phyloP scores from a whole-genome alignment of 64 coral and sea anemone species.

The Trachythela sp. region DNA sequence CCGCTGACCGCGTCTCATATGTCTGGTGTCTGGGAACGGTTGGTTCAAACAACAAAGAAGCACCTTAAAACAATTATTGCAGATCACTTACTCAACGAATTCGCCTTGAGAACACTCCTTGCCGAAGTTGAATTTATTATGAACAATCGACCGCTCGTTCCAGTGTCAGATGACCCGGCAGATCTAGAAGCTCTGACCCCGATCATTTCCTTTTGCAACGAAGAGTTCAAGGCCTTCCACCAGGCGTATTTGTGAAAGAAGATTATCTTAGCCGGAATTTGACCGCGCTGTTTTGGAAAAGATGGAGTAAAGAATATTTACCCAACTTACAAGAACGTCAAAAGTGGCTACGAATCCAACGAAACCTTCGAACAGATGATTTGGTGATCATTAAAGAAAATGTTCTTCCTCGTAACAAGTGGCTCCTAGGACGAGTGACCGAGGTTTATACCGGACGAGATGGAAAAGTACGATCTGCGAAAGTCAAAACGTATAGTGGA shows the following conservation, averaged over 20 bases:
- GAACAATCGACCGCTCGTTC: slow-evolving; percentile 34
- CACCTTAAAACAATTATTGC: slow-evolving; percentile 41
- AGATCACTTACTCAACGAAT: slow-evolving; percentile 42
- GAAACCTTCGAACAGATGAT: no score
- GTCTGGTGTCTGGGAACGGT: slow-evolving; percentile 63
- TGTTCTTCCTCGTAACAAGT: no score
- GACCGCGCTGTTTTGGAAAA: not conserved
- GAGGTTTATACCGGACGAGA: no score
- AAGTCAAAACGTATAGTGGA: no score
- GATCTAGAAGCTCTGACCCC: slow-evolving; percentile 22
- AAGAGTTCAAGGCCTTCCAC: slow-evolving; percentile 16
- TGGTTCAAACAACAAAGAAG: slow-evolving; percentile 45
- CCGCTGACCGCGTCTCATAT: slow-evolving; percentile 60
- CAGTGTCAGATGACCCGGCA: not conserved
- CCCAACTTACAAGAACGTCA: no score
- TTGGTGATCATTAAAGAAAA: no score
- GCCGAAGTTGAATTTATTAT: slow-evolving; percentile 57
- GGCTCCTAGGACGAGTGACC: no score
- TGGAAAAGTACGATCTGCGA: no score
- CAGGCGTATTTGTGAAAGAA: slow-evolving; percentile 26
- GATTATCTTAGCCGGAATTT: not conserved
- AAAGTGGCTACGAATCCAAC: no score
- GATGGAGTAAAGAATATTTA: no score
- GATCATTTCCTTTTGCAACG: slow-evolving; percentile 41
- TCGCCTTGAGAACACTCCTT: slow-evolving; percentile 49